Evolutionary conservation across 2,113 vertebrate genomes (phyloP).

Genomic region (Nanorana parkeri): DNA sequence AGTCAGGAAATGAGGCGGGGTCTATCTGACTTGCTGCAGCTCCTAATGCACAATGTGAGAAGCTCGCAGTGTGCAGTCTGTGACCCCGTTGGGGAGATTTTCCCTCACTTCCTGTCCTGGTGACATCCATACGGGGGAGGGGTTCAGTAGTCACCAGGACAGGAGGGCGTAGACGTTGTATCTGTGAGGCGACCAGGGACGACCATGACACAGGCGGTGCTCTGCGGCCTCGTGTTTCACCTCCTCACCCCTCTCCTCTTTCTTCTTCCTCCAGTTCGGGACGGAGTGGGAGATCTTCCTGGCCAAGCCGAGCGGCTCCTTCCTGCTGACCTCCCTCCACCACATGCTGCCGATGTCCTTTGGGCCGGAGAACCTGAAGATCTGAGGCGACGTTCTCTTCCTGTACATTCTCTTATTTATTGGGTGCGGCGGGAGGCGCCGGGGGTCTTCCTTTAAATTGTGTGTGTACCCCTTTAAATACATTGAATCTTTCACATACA

Average conservation of each 20-base stretch:
- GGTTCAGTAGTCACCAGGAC: too few relatives aligned
- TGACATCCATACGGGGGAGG: too few relatives aligned
- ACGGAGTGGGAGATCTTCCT: conserved; percentile 80
- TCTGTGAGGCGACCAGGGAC: too few relatives aligned
- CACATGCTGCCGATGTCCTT: conserved; percentile 87
- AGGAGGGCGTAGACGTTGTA: not conserved
- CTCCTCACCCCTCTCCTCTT: not conserved
- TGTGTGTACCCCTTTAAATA: too few relatives aligned
- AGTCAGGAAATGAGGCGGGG: too few relatives aligned
- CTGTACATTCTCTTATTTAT: conserved; percentile 29
- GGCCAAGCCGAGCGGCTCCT: conserved; percentile 79
- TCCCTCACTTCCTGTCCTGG: too few relatives aligned
- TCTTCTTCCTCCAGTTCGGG: conserved; percentile 81
- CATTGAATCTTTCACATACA: too few relatives aligned
- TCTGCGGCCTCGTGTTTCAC: not conserved
- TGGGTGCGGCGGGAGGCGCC: not conserved
- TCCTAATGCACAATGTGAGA: too few relatives aligned
- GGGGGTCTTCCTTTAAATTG: too few relatives aligned
- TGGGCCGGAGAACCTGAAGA: conserved; percentile 79
- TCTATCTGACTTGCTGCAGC: too few relatives aligned
- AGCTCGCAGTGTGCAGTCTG: too few relatives aligned
- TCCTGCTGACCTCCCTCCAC: conserved; percentile 72
- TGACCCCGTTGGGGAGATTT: too few relatives aligned
- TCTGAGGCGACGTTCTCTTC: conserved; percentile 53
- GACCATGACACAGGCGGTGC: not conserved